These are phyloP conservation scores for Chloroclysta siterata DNA, from an alignment of 2,888 invertebrate genomes.

Conservation along the genomic window DNA sequence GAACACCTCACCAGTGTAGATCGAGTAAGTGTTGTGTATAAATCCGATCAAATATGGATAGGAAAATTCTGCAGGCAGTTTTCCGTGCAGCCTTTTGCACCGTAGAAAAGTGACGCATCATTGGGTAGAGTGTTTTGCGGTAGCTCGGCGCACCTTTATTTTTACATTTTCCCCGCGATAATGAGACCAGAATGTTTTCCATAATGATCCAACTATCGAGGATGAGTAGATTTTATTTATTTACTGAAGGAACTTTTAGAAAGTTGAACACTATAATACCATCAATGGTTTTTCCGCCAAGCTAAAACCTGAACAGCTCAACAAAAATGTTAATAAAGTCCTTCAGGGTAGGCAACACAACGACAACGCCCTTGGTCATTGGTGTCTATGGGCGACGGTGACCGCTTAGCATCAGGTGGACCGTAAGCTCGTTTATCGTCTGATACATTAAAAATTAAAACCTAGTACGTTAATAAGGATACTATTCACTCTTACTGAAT, in stretches of 20 bases:
- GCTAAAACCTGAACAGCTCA: too few relatives aligned
- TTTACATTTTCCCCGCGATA: slow-evolving; percentile 23
- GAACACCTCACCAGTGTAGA: slow-evolving; percentile 55
- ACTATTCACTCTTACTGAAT: too few relatives aligned
- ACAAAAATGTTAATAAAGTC: too few relatives aligned
- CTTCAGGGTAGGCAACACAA: too few relatives aligned
- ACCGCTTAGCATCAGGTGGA: too few relatives aligned
- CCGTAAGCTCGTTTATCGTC: too few relatives aligned
- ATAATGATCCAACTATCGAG: slow-evolving; percentile 14
- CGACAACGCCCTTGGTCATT: too few relatives aligned
- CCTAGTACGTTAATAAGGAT: too few relatives aligned
- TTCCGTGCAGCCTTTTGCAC: slow-evolving; percentile 59
- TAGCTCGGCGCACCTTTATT: slow-evolving; percentile 21
- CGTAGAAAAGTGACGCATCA: slow-evolving; percentile 53
- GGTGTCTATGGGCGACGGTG: too few relatives aligned
- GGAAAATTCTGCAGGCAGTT: slow-evolving; percentile 58
- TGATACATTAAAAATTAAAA: too few relatives aligned
- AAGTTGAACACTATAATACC: too few relatives aligned
- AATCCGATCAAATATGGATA: slow-evolving; percentile 72
- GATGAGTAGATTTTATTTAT: slow-evolving; percentile 13
- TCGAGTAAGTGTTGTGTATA: slow-evolving; percentile 63
- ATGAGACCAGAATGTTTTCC: slow-evolving; percentile 20
- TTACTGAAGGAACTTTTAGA: not conserved
- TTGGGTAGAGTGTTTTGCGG: slow-evolving; percentile 48
- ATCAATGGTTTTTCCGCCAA: too few relatives aligned